Conservation (phyloP, 2,113 vertebrate species). For the Cryptomyrus ogoouensis region DNA sequence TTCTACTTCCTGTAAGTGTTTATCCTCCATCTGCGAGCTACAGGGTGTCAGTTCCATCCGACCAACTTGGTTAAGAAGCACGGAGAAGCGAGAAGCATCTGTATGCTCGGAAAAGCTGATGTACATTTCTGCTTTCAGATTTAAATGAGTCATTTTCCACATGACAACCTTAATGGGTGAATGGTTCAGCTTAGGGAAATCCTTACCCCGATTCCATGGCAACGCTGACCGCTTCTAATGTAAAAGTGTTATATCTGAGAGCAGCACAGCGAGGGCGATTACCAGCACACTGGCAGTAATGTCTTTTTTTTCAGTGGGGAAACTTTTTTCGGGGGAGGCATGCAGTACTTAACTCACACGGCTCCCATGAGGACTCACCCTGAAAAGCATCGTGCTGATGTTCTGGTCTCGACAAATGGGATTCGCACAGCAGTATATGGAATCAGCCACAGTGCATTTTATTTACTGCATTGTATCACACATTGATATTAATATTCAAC, state of each 20-base stretch:
- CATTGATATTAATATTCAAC: background rate
- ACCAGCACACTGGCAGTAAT: background rate
- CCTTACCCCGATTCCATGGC: background rate
- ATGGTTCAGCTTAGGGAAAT: background rate
- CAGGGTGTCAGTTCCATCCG: background rate
- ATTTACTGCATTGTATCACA: background rate
- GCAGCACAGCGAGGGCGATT: background rate
- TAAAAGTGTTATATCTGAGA: background rate
- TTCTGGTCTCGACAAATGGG: background rate
- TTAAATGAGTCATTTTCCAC: constrained; percentile 3
- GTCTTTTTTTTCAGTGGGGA: background rate
- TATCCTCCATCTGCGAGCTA: background rate
- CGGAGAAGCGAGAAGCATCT: background rate
- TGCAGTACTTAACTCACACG: background rate
- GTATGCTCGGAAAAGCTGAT: background rate
- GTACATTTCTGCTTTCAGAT: background rate
- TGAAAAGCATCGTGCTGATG: background rate
- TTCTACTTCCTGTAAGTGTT: background rate
- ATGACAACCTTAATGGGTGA: background rate
- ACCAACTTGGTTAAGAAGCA: background rate
- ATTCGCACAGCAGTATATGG: background rate
- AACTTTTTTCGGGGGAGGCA: background rate
- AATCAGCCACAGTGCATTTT: background rate
- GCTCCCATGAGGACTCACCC: background rate
- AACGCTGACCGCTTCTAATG: background rate